Evolutionary conservation across 2,888 invertebrate species (phyloP), one percentile per base, ranked within the genome.

Genomic region (Atethmia centrago): DNA sequence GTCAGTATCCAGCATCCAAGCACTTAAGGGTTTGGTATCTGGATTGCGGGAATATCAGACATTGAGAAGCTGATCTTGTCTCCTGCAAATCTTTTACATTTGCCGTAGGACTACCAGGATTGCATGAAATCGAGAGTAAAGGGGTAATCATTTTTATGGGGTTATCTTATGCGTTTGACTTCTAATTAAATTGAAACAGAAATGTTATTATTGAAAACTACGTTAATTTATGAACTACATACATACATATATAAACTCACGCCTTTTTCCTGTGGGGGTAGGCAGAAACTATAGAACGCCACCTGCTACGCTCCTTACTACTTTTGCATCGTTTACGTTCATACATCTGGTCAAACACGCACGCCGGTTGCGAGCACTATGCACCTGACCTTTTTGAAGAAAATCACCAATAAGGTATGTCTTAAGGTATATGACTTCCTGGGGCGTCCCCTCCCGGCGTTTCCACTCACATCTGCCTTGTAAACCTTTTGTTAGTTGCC

Each of bases 11-110:
- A 36, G 62, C 51, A 55, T 66, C 47, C 31, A 25, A 62, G 53
- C 69, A 65, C 68, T 67, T 70, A 71, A 21, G 45, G 12, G n/a
- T n/a, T 45, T 25, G 47, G 45, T 51, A 79, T 64, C 31, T 49
- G 21, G 25, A 53, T 63, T 65, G 64, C 21, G 65, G 55, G 40
- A 9, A 21, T 62, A 25, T 19, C 10, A 19, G 68, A 74, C 59
- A 40, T 62, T 76, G 68, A 65, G 68, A 66, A 62, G 69, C 61
- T 71, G 68, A 80, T 49, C 45, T 21, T 28, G 64, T 40, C 40
- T 64, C 19, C 16, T 14, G 16, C 14, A 53, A 68, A 61, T 67
- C 12, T 1, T 28, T 2, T 19, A 56, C 10, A 42, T 53, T 49
- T 25, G 36, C 4, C 12, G 40, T 9, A 21, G 4, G 21, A 19